These are phyloP conservation scores for Anas capensis DNA, from an alignment of 2,797 vertebrate genomes.

Conservation along the genomic window DNA sequence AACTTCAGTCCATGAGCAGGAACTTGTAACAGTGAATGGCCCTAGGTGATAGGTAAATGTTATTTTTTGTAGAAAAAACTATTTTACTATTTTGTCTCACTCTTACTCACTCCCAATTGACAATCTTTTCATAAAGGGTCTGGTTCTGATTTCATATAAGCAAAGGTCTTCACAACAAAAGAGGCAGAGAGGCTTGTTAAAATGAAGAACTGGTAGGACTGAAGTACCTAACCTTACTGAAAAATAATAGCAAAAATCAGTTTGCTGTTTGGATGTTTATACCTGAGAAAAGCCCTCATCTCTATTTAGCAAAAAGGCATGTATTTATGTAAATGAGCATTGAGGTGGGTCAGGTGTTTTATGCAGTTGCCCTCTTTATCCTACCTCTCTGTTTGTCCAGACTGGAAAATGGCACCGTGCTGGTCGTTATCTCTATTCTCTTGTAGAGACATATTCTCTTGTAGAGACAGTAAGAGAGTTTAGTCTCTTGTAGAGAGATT, in stretches of 20 bases:
- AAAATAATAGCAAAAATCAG: background rate
- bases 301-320: background rate
- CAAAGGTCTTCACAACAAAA: background rate
- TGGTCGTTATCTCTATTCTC: background rate
- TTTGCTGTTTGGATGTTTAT: background rate
- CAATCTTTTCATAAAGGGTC: background rate
- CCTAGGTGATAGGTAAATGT: background rate
- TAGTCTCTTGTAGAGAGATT: background rate
- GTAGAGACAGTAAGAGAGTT: too few relatives aligned
- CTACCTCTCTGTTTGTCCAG: background rate
- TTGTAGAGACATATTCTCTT: too few relatives aligned
- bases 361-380: background rate
- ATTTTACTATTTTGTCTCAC: background rate
- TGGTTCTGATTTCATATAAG: background rate
- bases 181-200: background rate
- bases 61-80: background rate
- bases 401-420: background rate
- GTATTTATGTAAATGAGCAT: background rate
- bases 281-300: background rate
- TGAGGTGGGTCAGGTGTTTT: background rate
- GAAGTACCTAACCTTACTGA: background rate
- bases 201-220: background rate
- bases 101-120: background rate
- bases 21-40: background rate
- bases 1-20: background rate